Evolutionary conservation across 37 sponge, comb jelly and placozoan genomes (phyloP).

Genomic region (Crambe crambe): DNA sequence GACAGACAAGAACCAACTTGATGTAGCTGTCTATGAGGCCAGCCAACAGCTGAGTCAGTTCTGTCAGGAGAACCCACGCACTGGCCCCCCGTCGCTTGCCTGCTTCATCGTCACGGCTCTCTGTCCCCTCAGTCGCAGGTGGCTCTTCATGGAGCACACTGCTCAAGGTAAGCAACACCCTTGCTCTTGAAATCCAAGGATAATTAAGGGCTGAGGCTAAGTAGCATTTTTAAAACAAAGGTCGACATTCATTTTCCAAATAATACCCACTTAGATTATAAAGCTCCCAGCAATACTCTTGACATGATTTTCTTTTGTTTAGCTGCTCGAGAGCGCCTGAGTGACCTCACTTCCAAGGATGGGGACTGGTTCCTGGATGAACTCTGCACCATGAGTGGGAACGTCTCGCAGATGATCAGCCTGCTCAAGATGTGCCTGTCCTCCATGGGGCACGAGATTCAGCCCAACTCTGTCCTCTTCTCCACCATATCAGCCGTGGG

Average conservation of each 20-base stretch:
- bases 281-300: too few species aligned
- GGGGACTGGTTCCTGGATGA: constrained; percentile 99
- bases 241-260: too few species aligned
- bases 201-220: too few species aligned
- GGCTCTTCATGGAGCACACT: constrained; percentile 91
- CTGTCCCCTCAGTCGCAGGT: constrained; percentile 72
- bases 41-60: constrained; percentile 38
- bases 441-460: constrained; percentile 38
- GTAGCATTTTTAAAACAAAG: too few species aligned
- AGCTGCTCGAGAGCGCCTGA: constrained; percentile 74
- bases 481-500: constrained; percentile 41
- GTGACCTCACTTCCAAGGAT: constrained; percentile 82
- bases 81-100: constrained; percentile 62
- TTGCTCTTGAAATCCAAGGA: too few species aligned
- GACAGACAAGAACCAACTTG: constrained; percentile 47
- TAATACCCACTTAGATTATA: not conserved
- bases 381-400: constrained; percentile 94
- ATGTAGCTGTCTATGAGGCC: constrained; percentile 34
- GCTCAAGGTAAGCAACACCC: constrained; percentile 52
- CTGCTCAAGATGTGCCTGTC: constrained; percentile 63
- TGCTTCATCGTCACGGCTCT: constrained; percentile 76
- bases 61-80: constrained; percentile 53
- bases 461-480: constrained; percentile 21
- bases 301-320: constrained; percentile 3
- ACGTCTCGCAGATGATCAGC: constrained; percentile 78